These are phyloP conservation scores for Kryptopterus vitreolus DNA, from an alignment of 2,797 vertebrate species.

Conservation along the genomic window DNA sequence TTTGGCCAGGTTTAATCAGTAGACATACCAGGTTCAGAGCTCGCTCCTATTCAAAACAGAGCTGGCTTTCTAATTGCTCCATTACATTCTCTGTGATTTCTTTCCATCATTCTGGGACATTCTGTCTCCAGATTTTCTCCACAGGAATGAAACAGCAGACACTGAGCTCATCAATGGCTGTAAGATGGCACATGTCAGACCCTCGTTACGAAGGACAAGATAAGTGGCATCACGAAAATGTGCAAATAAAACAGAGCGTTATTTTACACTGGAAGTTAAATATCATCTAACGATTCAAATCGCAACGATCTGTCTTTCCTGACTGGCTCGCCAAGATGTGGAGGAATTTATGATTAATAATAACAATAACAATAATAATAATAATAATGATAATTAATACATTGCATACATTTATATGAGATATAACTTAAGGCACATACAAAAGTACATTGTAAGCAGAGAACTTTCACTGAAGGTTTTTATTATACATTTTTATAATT, in stretches of 20 bases:
- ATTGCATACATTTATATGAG: too few species aligned
- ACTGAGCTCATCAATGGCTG: not conserved
- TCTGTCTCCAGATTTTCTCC: not conserved
- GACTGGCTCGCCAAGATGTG: too few species aligned
- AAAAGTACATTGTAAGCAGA: too few species aligned
- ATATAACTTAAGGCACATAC: too few species aligned
- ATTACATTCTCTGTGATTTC: not conserved
- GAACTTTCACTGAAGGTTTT: too few species aligned
- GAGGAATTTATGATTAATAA: too few species aligned
- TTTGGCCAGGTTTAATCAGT: not conserved
- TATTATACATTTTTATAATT: too few species aligned
- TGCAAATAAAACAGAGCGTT: not conserved
- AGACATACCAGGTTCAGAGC: not conserved
- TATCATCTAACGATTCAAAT: not conserved
- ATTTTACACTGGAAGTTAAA: not conserved
- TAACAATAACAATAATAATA: too few species aligned
- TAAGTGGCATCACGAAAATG: not conserved
- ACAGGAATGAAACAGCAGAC: not conserved
- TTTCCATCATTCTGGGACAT: not conserved
- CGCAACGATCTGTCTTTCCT: too few species aligned
- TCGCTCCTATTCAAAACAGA: not conserved
- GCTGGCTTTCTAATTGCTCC: not conserved
- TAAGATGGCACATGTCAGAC: not conserved
- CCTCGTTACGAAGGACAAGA: not conserved
- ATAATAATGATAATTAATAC: too few species aligned